Percentiles rank a stretch among this genome's conserved stretches.
Conservation (phyloP, 2,888 invertebrate genomes). For the Epiblema foenella region DNA sequence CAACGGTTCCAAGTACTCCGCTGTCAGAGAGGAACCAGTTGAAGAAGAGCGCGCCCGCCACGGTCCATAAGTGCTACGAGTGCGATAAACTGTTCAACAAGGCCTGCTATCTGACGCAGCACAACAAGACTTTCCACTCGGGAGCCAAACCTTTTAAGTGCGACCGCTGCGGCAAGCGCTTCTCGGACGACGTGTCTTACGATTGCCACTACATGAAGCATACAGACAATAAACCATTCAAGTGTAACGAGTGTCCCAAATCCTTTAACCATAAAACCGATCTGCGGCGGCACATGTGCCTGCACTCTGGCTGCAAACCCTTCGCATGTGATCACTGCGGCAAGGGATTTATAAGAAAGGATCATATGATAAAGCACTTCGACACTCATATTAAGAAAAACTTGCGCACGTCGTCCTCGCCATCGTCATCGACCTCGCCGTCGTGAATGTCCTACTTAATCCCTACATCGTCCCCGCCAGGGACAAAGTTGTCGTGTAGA, state of each 20-base stretch:
- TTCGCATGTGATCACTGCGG: conserved; percentile 92
- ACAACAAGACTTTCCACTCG: conserved; percentile 95
- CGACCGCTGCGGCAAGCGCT: conserved; percentile 93
- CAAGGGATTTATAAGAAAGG: conserved; percentile 95
- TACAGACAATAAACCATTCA: conserved; percentile 92
- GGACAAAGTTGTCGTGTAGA: conserved; percentile 51
- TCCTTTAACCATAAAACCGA: conserved; percentile 97
- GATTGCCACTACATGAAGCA: conserved; percentile 91
- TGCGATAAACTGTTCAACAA: conserved; percentile 94
- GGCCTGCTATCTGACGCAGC: conserved; percentile 95
- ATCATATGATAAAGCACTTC: conserved; percentile 95
- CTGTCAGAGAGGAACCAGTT: conserved; percentile 75
- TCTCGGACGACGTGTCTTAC: conserved; percentile 88
- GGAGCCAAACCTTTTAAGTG: conserved; percentile 95
- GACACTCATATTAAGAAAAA: conserved; percentile 90
- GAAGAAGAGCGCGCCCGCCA: conserved; percentile 63
- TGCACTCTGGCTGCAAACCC: conserved; percentile 94
- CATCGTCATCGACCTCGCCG: conserved; percentile 60
- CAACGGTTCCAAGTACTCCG: conserved; percentile 75
- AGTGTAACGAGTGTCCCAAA: conserved; percentile 93
- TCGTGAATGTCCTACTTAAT: conserved; percentile 50
- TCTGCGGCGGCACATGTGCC: conserved; percentile 92
- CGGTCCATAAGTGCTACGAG: conserved; percentile 89
- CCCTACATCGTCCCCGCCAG: conserved; percentile 49
- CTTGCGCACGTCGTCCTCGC: conserved; percentile 66